A percentile compares a stretch with the other conserved stretches of the same genome.
These are phyloP conservation scores for Erannis defoliaria DNA, from an alignment of 2,888 invertebrate species.

Conservation along the genomic window DNA sequence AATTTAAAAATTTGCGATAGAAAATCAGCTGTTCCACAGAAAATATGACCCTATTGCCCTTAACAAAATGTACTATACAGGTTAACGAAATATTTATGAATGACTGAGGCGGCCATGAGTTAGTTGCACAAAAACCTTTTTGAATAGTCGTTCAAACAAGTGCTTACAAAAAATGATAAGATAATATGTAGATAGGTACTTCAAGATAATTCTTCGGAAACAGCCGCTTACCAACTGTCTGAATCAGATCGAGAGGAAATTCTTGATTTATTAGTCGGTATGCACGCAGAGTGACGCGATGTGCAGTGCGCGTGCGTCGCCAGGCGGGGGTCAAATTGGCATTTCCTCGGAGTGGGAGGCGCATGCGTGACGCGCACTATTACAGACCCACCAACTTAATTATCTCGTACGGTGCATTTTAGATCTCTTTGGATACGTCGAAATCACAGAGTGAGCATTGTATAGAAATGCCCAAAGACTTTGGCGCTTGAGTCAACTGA, in stretches of 20 bases:
- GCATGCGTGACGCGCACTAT: slow-evolving; percentile 26
- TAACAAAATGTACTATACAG: no score
- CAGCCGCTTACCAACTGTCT: slow-evolving; percentile 29
- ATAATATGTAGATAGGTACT: background rate
- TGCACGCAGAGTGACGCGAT: slow-evolving; percentile 25
- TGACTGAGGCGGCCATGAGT: no score
- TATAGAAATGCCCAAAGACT: no score
- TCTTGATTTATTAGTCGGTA: slow-evolving; percentile 49
- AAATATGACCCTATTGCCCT: no score
- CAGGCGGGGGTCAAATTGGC: slow-evolving; percentile 40
- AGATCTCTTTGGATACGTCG: background rate
- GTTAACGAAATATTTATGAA: no score
- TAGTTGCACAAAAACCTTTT: no score
- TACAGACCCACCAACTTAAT: slow-evolving; percentile 1
- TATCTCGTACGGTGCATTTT: background rate
- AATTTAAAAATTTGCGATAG: no score
- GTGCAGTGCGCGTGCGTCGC: slow-evolving; percentile 22
- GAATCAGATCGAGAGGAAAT: slow-evolving; percentile 45
- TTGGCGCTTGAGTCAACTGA: no score
- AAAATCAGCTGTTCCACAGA: no score
- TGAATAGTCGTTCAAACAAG: no score
- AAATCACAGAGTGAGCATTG: no score
- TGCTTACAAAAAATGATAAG: background rate
- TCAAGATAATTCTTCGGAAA: slow-evolving; percentile 34
- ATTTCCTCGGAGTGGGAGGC: slow-evolving; percentile 48